Conservation (phyloP, 2,113 vertebrate species). For the Acrocephalus kingi region DNA sequence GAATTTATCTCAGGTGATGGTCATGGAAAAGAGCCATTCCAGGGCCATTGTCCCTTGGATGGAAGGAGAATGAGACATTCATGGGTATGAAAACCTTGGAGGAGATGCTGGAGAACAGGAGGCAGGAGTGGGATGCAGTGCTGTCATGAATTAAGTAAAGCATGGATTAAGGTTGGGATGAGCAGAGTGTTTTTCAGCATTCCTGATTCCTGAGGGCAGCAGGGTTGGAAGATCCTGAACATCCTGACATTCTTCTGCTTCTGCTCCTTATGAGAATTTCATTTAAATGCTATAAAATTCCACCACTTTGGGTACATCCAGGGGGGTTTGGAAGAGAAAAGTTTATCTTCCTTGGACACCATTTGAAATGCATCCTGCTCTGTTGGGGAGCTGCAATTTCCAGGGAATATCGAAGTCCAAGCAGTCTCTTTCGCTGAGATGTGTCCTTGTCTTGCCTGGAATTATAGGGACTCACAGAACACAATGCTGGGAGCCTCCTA, state of each 20-base stretch:
- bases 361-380: background rate
- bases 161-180: accelerated
- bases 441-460: background rate
- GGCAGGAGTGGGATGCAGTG: background rate
- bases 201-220: background rate
- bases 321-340: background rate
- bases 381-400: background rate
- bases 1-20: background rate
- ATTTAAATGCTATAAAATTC: background rate
- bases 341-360: background rate
- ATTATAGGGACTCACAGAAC: background rate
- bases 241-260: background rate
- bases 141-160: background rate
- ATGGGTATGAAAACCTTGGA: background rate
- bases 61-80: background rate
- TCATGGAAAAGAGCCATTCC: background rate
- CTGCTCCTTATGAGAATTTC: background rate
- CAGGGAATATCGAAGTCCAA: background rate
- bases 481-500: background rate
- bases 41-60: background rate
- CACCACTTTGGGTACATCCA: background rate
- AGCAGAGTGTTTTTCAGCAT: background rate
- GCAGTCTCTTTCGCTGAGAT: background rate
- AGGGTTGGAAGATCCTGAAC: background rate
- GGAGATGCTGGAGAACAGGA: background rate